Evolutionary conservation across 2,113 vertebrate species (phyloP).

Genomic region (Telmatochromis brachygnathus): DNA sequence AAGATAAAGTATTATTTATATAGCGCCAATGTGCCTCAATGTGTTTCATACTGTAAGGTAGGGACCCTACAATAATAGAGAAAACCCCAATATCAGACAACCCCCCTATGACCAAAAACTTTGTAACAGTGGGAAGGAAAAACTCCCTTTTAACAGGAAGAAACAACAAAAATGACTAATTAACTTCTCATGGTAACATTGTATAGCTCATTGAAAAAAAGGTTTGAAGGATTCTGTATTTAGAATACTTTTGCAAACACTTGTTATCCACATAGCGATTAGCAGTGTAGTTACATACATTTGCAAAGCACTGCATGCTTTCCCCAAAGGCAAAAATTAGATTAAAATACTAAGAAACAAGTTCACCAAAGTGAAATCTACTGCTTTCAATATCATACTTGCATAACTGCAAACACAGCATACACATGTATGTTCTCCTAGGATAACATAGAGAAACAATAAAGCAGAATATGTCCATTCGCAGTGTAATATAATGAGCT

Average conservation of each 20-base stretch:
- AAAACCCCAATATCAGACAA: neutral
- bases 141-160: neutral
- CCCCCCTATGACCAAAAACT: neutral
- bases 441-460: neutral
- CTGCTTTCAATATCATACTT: neutral
- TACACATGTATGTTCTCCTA: neutral
- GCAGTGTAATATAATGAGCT: neutral
- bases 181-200: neutral
- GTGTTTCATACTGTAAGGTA: neutral
- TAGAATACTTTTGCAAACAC: neutral
- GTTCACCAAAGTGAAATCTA: neutral
- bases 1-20: neutral
- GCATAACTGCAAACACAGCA: neutral
- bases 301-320: neutral
- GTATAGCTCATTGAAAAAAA: neutral
- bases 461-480: neutral
- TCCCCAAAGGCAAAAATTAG: neutral
- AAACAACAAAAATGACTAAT: neutral
- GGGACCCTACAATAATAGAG: neutral
- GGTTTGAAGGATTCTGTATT: neutral
- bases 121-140: neutral
- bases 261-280: neutral
- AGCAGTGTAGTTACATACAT: neutral
- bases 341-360: neutral
- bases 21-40: neutral